Conservation (phyloP, 2,888 invertebrate genomes). For the Eupithecia inturbata region DNA sequence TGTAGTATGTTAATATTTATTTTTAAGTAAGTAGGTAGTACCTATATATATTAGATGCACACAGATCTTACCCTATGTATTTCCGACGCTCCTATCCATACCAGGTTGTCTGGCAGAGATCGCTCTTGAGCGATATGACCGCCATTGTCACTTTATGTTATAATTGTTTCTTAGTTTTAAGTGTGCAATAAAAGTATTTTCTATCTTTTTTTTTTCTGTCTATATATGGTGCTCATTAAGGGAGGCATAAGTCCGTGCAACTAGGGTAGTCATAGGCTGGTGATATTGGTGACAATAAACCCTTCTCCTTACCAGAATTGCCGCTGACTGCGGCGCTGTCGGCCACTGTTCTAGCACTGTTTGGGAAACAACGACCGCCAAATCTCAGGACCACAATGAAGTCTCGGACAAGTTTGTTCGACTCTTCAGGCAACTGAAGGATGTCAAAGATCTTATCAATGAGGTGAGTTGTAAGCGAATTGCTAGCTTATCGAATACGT, state of each 20-base stretch:
- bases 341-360: conserved; percentile 92
- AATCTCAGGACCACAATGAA: conserved; percentile 76
- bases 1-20: no score
- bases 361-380: conserved; percentile 88
- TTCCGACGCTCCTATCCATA: no score
- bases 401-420: conserved; percentile 89
- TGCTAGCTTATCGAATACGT: conserved; percentile 4
- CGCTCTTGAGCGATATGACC: no score
- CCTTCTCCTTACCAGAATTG: conserved; percentile 80
- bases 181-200: no score
- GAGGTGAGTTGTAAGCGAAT: conserved; percentile 56
- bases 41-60: no score
- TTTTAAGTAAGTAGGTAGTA: no score
- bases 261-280: not conserved
- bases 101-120: no score
- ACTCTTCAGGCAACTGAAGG: conserved; percentile 72
- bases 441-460: conserved; percentile 73
- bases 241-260: not conserved
- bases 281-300: not conserved
- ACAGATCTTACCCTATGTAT: no score
- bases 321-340: conserved; percentile 90
- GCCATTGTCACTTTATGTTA: no score
- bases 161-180: no score
- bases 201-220: no score
- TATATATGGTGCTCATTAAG: not conserved